Percentiles rank a stretch among this genome's conserved stretches.
These are phyloP conservation scores for Philereme vetulata DNA, from an alignment of 2,888 invertebrate genomes.

Conservation along the genomic window DNA sequence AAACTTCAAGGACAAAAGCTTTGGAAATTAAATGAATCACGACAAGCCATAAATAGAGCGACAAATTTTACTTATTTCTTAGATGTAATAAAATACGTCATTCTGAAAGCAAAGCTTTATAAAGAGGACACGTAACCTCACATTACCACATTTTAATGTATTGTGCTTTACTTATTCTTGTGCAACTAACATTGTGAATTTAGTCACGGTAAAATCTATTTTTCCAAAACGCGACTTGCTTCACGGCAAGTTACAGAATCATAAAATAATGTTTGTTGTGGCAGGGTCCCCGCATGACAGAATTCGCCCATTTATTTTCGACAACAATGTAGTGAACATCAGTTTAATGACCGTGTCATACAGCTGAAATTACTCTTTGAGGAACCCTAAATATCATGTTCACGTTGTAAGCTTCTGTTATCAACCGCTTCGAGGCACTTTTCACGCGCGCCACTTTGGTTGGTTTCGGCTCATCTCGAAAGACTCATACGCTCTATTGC, in stretches of 20 bases:
- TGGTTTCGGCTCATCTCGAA: too few relatives aligned
- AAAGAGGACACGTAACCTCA: too few relatives aligned
- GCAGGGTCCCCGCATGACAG: slow-evolving; percentile 78
- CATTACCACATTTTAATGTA: slow-evolving; percentile 38
- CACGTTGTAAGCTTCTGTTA: slow-evolving; percentile 47
- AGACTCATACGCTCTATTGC: too few relatives aligned
- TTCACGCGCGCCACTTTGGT: too few relatives aligned
- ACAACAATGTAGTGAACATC: slow-evolving; percentile 79
- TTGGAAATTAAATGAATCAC: too few relatives aligned
- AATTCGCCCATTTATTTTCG: slow-evolving; percentile 74
- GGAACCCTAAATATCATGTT: slow-evolving; percentile 44
- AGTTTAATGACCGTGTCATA: slow-evolving; percentile 73
- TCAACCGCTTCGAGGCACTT: too few relatives aligned
- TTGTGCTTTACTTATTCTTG: slow-evolving; percentile 46
- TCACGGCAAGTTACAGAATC: slow-evolving; percentile 76
- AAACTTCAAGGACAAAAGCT: too few relatives aligned
- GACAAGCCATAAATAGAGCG: too few relatives aligned
- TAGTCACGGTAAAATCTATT: slow-evolving; percentile 64
- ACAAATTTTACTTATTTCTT: too few relatives aligned
- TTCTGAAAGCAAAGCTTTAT: too few relatives aligned
- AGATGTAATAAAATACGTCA: too few relatives aligned
- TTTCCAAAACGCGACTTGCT: slow-evolving; percentile 69
- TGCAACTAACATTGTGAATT: slow-evolving; percentile 51
- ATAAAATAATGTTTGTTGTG: slow-evolving; percentile 81
- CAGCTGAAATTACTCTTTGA: slow-evolving; percentile 67